Evolutionary conservation across 2,888 invertebrate genomes (phyloP), one percentile per base, ranked within the genome.

Genomic region (Luperina testacea): DNA sequence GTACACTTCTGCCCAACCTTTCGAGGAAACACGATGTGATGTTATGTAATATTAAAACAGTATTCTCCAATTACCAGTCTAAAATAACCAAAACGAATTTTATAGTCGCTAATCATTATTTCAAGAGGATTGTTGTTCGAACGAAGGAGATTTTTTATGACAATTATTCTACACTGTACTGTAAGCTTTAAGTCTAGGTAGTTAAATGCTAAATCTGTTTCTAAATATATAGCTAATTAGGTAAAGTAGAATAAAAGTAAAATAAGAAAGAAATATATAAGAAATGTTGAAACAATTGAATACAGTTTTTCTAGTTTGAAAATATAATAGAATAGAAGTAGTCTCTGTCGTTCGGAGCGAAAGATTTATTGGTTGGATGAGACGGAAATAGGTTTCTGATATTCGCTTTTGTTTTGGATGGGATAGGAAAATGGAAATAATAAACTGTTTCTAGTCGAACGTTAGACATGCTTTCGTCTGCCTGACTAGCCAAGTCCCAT

Each of bases 221-320:
- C 75, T 48, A 27, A 32, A 32, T 32, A 32, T 32, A 32, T 32
- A 32, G 32, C 0, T 82, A 84, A 88, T 88, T 87, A 88, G 82
- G 64, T 45, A 77, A 73, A 82, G 79, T 75, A 82, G 80, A 78
- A 82, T 78, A 75, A 68, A 75, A 84, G 77, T 76, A 64, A 65
- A 77, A 32, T 32, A 32, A 32, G 32, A 32, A 32, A 32, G 32
- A 32, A 32, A 32, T 32, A 1, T 32, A 32, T 32, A 1, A 32
- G 70, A 83, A 88, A 88, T 78, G 85, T 78, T 83, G 69, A 81
- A 87, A 81, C 82, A 86, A 87, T 87, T 79, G 78, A 81, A 75
- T n/a, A 70, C 32, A 64, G 69, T 59, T 24, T 42, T 80, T 84
- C 75, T 83, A 75, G 68, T 77, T 81, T 83, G 74, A 81, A 87